Percentiles rank a stretch among this genome's conserved stretches.
Conservation (phyloP, 1,140 invertebrate species). For the Adelges cooleyi region DNA sequence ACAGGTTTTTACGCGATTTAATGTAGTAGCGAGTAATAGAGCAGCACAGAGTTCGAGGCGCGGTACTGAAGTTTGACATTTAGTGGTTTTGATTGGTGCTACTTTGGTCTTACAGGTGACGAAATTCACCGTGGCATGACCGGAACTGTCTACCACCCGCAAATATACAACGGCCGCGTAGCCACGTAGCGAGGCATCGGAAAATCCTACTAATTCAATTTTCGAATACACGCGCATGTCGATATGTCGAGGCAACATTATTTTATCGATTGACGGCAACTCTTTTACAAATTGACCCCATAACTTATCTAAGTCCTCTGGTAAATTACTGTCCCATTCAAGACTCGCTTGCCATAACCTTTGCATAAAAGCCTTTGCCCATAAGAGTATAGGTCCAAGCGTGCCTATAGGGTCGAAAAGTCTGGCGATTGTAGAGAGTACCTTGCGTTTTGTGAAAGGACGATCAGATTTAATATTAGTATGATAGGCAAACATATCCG, state of each 20-base stretch:
- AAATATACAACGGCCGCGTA: conserved; percentile 37
- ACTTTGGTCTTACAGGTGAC: conserved; percentile 31
- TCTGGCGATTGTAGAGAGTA: conserved; percentile 31
- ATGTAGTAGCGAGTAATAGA: conserved; percentile 34
- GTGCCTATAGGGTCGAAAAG: too few relatives aligned
- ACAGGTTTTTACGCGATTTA: not conserved
- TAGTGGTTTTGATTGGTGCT: conserved; percentile 32
- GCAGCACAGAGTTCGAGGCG: conserved; percentile 41
- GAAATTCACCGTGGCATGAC: conserved; percentile 19
- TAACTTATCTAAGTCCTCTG: not conserved
- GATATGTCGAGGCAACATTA: too few relatives aligned
- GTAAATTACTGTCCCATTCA: conserved; percentile 16
- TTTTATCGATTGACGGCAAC: not conserved
- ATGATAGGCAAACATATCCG: conserved; percentile 6
- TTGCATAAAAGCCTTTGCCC: conserved; percentile 29
- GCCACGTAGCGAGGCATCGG: conserved; percentile 36
- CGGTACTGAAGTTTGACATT: conserved; percentile 38
- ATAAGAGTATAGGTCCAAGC: too few relatives aligned
- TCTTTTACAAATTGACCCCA: conserved; percentile 6
- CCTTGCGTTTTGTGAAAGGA: conserved; percentile 28
- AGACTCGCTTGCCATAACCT: conserved; percentile 25
- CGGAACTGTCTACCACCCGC: conserved; percentile 28
- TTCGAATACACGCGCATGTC: not conserved
- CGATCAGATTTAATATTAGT: too few relatives aligned
- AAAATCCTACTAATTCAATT: conserved; percentile 34